phyloP scores from a whole-genome alignment of 2,797 vertebrate genomes.

The Pipistrellus kuhlii region DNA sequence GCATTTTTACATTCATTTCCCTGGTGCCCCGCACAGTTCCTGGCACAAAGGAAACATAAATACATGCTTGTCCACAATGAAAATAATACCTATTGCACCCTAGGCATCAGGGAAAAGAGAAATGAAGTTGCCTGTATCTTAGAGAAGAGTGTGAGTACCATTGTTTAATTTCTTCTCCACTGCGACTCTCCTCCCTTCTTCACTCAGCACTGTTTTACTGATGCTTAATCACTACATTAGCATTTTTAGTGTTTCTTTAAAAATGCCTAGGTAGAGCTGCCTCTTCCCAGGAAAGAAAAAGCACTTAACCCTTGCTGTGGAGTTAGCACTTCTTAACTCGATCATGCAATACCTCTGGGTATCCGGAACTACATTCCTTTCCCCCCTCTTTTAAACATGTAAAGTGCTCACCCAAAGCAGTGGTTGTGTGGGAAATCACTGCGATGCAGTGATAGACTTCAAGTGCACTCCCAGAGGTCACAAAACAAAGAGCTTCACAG shows the following conservation, averaged over 20 bases:
- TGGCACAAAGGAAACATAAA: neutral
- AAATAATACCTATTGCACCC: neutral
- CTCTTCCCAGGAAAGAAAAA: constrained; percentile 48
- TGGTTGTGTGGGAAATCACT: neutral
- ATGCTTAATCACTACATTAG: constrained; percentile 52
- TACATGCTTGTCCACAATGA: neutral
- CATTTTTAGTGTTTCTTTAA: constrained; percentile 57
- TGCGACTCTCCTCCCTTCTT: neutral
- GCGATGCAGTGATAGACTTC: neutral
- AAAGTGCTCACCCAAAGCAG: neutral
- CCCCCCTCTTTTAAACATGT: neutral
- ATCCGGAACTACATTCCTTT: neutral
- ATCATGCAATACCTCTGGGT: neutral
- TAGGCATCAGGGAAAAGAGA: neutral
- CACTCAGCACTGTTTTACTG: neutral
- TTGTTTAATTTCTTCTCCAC: neutral
- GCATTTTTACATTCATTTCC: neutral
- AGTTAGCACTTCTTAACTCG: constrained; percentile 39
- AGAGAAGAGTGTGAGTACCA: neutral
- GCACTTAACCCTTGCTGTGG: constrained; percentile 49
- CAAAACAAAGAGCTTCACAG: neutral
- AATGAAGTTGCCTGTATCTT: neutral
- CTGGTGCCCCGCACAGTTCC: neutral
- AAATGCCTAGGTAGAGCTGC: neutral
- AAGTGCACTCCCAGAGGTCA: neutral